Conservation (phyloP, 2,113 vertebrate genomes). For the Macquaria ambigua region DNA sequence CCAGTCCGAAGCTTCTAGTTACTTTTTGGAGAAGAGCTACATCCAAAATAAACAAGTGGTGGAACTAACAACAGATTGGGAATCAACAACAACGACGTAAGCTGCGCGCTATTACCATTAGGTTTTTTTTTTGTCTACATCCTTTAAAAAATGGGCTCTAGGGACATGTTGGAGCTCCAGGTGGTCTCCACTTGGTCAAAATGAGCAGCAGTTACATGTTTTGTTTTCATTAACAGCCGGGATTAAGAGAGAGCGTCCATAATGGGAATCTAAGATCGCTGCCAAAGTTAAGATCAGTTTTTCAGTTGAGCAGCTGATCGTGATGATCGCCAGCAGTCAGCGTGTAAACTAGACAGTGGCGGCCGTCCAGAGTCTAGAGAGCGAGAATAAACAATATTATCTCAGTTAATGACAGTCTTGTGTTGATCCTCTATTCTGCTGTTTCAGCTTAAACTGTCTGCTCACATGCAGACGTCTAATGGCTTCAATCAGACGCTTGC, state of each 20-base stretch:
- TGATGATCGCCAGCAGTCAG: slow-evolving; percentile 50
- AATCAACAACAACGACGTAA: slow-evolving; percentile 23
- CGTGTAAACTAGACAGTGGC: slow-evolving; percentile 47
- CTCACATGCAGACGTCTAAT: slow-evolving; percentile 3
- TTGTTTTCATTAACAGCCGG: slow-evolving; percentile 44
- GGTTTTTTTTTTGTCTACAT: not conserved
- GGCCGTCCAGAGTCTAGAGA: slow-evolving; percentile 33
- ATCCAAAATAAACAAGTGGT: slow-evolving; percentile 51
- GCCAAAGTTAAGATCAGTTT: slow-evolving; percentile 52
- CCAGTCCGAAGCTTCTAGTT: not conserved
- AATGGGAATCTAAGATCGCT: slow-evolving; percentile 27
- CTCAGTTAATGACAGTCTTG: slow-evolving; percentile 22
- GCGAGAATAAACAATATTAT: slow-evolving; percentile 43
- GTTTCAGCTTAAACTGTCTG: slow-evolving; percentile 3
- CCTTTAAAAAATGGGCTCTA: slow-evolving; percentile 26
- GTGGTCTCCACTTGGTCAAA: slow-evolving; percentile 28
- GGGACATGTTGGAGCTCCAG: slow-evolving; percentile 30
- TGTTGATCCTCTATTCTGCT: slow-evolving; percentile 21
- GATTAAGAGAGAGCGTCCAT: slow-evolving; percentile 29
- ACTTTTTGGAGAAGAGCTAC: not conserved
- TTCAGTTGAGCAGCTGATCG: slow-evolving; percentile 57
- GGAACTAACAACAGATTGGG: slow-evolving; percentile 31
- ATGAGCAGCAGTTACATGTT: slow-evolving; percentile 25
- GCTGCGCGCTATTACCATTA: not conserved
- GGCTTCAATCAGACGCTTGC: not conserved